phyloP scores from a whole-genome alignment of 2,888 invertebrate species.

The Camptogramma bilineatum region DNA sequence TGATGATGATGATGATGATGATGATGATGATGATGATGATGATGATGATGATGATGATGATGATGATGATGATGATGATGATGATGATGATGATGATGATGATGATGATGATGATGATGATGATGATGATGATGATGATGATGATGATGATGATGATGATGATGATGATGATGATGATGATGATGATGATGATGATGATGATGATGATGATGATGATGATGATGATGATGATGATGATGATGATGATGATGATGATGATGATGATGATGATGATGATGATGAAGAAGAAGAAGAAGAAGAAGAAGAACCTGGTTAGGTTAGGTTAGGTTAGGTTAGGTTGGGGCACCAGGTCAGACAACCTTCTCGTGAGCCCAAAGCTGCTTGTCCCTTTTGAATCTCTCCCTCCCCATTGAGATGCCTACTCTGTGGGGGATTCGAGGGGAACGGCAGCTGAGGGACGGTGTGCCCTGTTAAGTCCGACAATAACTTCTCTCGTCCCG shows the following conservation, averaged over 20 bases:
- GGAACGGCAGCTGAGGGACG: no score
- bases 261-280: neutral
- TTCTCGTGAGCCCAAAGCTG: no score
- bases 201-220: neutral
- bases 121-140: neutral
- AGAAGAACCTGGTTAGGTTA: slow-evolving; percentile 9
- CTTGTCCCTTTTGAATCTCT: no score
- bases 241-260: neutral
- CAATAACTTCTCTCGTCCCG: no score
- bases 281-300: neutral
- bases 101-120: neutral
- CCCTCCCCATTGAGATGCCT: no score
- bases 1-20: neutral
- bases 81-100: neutral
- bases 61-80: neutral
- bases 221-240: neutral
- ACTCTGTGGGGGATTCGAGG: no score
- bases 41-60: neutral
- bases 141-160: neutral
- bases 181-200: neutral
- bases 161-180: neutral
- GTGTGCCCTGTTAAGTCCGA: no score
- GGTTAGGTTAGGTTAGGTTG: slow-evolving; percentile 18
- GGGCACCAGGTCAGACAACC: no score
- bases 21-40: neutral